Percentiles rank a stretch among this genome's conserved stretches.
phyloP scores from a whole-genome alignment of 2,113 vertebrate species.

The Pangasianodon gigas region DNA sequence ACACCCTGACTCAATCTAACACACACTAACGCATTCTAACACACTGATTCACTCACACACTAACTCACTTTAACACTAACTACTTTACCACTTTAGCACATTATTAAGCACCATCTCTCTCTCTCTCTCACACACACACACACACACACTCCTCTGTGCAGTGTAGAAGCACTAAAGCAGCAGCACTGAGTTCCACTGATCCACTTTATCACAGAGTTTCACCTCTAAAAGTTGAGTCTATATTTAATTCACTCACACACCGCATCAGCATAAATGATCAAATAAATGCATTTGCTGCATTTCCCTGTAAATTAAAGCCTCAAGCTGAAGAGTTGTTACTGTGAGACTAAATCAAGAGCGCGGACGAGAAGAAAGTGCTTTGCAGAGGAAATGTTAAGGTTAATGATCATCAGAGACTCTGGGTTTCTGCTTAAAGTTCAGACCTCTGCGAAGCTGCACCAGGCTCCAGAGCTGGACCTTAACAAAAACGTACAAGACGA shows the following conservation, averaged over 20 bases:
- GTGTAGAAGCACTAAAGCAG: not conserved
- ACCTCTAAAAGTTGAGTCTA: not conserved
- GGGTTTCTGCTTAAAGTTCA: conserved; percentile 21
- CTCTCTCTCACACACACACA: not conserved
- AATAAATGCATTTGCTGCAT: conserved; percentile 20
- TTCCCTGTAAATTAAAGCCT: conserved; percentile 16
- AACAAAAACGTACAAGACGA: no score
- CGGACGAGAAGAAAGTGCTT: conserved; percentile 45
- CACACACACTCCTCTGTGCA: not conserved
- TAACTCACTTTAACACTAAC: no score
- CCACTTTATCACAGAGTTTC: not conserved
- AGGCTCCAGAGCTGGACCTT: not conserved
- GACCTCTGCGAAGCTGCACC: not conserved
- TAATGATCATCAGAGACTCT: conserved; percentile 50
- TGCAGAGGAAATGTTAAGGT: conserved; percentile 54
- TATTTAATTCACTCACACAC: not conserved
- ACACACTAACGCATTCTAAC: no score
- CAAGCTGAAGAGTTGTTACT: conserved; percentile 34
- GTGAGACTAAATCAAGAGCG: conserved; percentile 30
- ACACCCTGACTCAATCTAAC: no score
- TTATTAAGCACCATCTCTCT: no score
- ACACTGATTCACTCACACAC: no score
- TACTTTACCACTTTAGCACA: no score
- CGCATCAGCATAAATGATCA: conserved; percentile 17
- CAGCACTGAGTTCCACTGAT: not conserved